phyloP scores from a whole-genome alignment of 1,140 invertebrate genomes.

The Cyclargus thomasi region DNA sequence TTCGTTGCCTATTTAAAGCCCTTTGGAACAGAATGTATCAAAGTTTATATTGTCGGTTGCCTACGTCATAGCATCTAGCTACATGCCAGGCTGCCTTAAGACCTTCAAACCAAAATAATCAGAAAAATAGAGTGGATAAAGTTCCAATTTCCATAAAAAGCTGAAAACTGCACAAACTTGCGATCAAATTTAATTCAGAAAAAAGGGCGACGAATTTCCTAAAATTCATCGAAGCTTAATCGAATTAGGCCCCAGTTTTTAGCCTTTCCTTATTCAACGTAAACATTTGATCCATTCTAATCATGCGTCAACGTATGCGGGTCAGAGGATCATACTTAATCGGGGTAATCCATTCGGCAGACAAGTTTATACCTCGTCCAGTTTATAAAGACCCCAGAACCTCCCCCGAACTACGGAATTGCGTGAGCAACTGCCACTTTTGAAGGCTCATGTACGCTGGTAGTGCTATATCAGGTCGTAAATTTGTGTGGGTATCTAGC shows the following conservation, averaged over 20 bases:
- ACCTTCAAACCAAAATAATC: too few relatives aligned
- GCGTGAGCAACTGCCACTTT: conserved; percentile 19
- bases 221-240: not conserved
- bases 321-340: conserved; percentile 60
- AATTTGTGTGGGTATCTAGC: conserved; percentile 62
- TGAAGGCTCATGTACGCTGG: conserved; percentile 44
- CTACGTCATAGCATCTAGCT: too few relatives aligned
- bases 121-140: too few relatives aligned
- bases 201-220: too few relatives aligned
- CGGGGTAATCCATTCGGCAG: conserved; percentile 66
- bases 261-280: not conserved
- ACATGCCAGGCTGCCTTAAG: too few relatives aligned
- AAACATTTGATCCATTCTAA: conserved; percentile 31
- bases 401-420: conserved; percentile 11
- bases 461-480: conserved; percentile 63
- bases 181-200: too few relatives aligned
- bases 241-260: not conserved
- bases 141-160: too few relatives aligned
- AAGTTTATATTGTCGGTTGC: too few relatives aligned
- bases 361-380: conserved; percentile 54
- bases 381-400: conserved; percentile 36
- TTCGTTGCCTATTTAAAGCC: too few relatives aligned
- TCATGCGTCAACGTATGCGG: conserved; percentile 58
- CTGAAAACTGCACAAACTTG: too few relatives aligned
- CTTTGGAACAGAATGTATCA: too few relatives aligned